A percentile compares a stretch with the other conserved stretches of the same genome.
Evolutionary conservation across 2,888 invertebrate genomes (phyloP).

Genomic region (Andrena fulva): DNA sequence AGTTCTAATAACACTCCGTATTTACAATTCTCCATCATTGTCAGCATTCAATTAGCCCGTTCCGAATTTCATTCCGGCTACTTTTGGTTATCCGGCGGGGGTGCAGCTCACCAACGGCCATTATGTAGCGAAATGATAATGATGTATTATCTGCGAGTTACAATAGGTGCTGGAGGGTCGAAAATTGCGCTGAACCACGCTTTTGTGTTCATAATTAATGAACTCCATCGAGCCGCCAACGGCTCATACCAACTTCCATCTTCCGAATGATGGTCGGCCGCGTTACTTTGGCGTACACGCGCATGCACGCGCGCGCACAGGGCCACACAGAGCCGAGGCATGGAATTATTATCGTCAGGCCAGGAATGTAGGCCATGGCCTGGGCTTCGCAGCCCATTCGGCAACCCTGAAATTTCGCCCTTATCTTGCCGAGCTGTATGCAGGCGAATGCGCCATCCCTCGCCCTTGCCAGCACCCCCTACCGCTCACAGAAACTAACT

Average conservation of each 20-base stretch:
- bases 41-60: constrained; percentile 37
- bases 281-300: constrained; percentile 27
- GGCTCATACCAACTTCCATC: constrained; percentile 55
- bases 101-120: constrained; percentile 12
- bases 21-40: constrained; percentile 39
- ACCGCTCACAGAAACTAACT: constrained; percentile 70
- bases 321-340: neutral
- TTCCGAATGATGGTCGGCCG: constrained; percentile 60
- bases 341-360: constrained; percentile 62
- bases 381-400: constrained; percentile 40
- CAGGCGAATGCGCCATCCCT: constrained; percentile 50
- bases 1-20: constrained; percentile 7
- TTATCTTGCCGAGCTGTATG: constrained; percentile 61
- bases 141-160: constrained; percentile 57
- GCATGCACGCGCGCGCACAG: neutral
- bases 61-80: constrained; percentile 46
- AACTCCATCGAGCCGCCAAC: constrained; percentile 53
- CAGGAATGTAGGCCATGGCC: constrained; percentile 39
- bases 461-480: constrained; percentile 16
- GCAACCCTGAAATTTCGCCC: constrained; percentile 64
- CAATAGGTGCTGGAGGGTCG: constrained; percentile 52
- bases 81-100: constrained; percentile 13
- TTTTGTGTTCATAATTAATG: constrained; percentile 72
- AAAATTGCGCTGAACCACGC: constrained; percentile 58
- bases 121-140: constrained; percentile 58